phyloP scores from a whole-genome alignment of 92 coral and sea anemone species.

The Pocillopora meandrina region DNA sequence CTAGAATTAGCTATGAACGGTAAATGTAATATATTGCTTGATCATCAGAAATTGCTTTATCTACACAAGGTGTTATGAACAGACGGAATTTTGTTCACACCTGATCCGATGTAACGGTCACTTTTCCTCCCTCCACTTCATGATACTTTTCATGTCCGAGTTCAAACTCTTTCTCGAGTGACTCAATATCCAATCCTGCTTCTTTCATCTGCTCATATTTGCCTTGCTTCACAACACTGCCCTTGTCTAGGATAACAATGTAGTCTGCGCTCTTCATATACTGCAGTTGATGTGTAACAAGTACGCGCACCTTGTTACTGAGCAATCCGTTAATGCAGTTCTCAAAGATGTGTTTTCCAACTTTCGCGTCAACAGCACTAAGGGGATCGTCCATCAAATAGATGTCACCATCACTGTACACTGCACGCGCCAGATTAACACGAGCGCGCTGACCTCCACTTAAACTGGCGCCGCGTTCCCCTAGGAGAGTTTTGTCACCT shows the following conservation, averaged over 20 bases:
- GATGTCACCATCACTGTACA: conserved; percentile 86
- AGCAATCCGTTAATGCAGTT: conserved; percentile 82
- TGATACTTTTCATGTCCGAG: conserved; percentile 77
- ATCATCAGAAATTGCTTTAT: too few relatives aligned
- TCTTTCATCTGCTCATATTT: conserved; percentile 74
- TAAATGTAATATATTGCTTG: too few relatives aligned
- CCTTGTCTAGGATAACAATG: conserved; percentile 80
- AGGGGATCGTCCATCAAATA: conserved; percentile 86
- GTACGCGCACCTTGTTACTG: conserved; percentile 73
- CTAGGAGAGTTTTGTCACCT: conserved; percentile 77
- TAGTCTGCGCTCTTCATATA: conserved; percentile 85
- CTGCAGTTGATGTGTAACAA: conserved; percentile 91
- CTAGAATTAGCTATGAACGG: too few relatives aligned
- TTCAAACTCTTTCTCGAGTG: conserved; percentile 79
- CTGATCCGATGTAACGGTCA: conserved; percentile 52
- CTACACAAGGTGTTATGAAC: too few relatives aligned
- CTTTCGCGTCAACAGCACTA: conserved; percentile 92
- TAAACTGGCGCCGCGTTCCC: conserved; percentile 86
- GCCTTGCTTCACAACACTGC: conserved; percentile 72
- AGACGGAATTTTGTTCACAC: neutral
- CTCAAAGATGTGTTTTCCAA: conserved; percentile 90
- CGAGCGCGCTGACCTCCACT: conserved; percentile 96
- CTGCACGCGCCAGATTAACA: conserved; percentile 92
- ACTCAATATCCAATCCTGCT: conserved; percentile 83
- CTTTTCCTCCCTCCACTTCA: conserved; percentile 62